Evolutionary conservation across 1,140 invertebrate genomes (phyloP), one percentile per base, ranked within the genome.

Genomic region (Papilio dardanus): DNA sequence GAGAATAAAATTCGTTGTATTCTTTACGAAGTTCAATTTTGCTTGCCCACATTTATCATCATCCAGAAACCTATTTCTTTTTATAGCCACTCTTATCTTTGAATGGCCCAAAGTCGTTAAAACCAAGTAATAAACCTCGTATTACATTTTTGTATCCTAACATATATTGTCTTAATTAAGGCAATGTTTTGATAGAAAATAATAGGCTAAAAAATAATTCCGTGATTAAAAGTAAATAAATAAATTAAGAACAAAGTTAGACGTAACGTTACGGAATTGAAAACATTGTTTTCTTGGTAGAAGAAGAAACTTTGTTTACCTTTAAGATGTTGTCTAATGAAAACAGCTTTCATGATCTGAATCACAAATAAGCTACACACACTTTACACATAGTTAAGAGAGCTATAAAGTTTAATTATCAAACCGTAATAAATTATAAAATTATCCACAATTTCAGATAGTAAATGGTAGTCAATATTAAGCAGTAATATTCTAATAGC

Each of bases 41-140:
- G 54, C 24, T 62, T 62, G 54, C 54, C 24, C 54, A 62, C 54
- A 62, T 62, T 62, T 62, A 62, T 62, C 54, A 62, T 62, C 54
- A 62, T 62, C 54, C 54, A 62, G 54, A 10, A 62, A 62, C 24
- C 54, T 62, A 62, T 62, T 62, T 62, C 54, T 62, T 62, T 62
- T 62, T 62, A 62, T 62, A 62, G 54, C 54, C 54, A 62, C 54
- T 62, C 54, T 62, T 62, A 62, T 62, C 54, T 62, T 62, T 62
- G 54, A 62, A 62, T 62, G 54, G 54, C 54, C 54, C 54, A 62
- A 62, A 62, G 54, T 62, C 54, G 54, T 62, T 62, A 62, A 62
- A 62, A 62, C 54, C 3, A 28, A 62, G 54, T 62, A 62, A 62
- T 62, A 62, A 62, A 62, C 54, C 21, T 24, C 24, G 54, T 62